Conservation (phyloP, 2,797 vertebrate genomes). For the Periparus ater region DNA sequence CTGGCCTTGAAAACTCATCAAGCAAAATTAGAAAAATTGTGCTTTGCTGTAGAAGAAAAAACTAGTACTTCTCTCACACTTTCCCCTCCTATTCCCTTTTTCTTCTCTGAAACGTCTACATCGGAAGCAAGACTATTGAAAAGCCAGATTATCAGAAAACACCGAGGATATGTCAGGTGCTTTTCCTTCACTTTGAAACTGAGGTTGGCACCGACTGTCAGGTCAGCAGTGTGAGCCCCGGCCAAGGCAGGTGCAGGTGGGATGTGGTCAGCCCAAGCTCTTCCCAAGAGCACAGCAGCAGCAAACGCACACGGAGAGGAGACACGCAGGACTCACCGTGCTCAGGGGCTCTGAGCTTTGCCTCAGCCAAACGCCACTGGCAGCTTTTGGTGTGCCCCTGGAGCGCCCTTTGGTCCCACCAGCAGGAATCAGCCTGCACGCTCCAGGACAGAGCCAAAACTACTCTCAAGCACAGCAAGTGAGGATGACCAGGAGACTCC, state of each 20-base stretch:
- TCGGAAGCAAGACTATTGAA: not conserved
- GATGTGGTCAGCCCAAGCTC: not conserved
- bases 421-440: not conserved
- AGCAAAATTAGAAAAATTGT: not conserved
- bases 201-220: not conserved
- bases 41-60: not conserved
- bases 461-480: not conserved
- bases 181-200: not conserved
- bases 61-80: not conserved
- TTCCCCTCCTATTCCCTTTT: not conserved
- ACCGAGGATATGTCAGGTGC: not conserved
- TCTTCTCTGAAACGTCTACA: not conserved
- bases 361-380: fast-evolving
- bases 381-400: not conserved
- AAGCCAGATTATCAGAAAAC: not conserved
- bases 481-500: not conserved
- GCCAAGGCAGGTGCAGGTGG: not conserved
- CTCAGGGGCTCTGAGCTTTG: not conserved
- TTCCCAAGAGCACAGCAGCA: not conserved
- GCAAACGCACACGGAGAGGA: not conserved
- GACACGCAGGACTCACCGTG: not conserved
- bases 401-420: not conserved
- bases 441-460: not conserved
- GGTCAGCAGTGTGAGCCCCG: not conserved
- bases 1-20: not conserved